Evolutionary conservation across 2,113 vertebrate species (phyloP).

Genomic region (Rhinolophus sinicus): DNA sequence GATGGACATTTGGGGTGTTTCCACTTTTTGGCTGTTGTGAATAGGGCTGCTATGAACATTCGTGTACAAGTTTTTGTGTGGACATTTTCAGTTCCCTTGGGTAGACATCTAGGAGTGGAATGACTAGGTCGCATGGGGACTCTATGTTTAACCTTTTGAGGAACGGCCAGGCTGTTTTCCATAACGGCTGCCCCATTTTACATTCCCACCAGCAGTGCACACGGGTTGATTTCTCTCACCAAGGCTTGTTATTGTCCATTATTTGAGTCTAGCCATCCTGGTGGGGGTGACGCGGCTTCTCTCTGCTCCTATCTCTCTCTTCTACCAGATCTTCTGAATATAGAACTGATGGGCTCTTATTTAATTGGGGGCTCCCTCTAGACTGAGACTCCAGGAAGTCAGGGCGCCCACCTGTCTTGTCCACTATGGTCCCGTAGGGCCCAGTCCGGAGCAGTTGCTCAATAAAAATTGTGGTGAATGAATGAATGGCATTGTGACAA

Average conservation of each 20-base stretch:
- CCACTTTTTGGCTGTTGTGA: neutral
- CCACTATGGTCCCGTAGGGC: neutral
- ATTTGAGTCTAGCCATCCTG: rapidly evolving
- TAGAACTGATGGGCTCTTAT: no score
- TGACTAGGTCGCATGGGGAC: neutral
- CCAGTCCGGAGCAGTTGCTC: neutral
- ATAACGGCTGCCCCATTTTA: neutral
- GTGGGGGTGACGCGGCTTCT: neutral
- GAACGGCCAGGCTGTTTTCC: neutral
- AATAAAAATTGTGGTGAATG: no score
- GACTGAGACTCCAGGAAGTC: neutral
- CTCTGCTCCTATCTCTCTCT: neutral
- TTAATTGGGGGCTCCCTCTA: neutral
- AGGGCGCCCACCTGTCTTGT: neutral
- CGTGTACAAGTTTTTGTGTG: rapidly evolving
- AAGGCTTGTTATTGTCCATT: rapidly evolving
- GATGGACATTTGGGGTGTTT: neutral
- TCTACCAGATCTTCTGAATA: neutral
- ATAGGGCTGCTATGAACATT: rapidly evolving
- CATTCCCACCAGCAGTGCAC: rapidly evolving
- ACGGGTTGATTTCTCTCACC: rapidly evolving
- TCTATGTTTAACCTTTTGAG: neutral
- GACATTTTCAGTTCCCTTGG: neutral
- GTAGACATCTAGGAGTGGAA: neutral
- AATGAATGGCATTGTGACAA: neutral